These are phyloP conservation scores for Nannobrachium achirus DNA, from an alignment of 2,113 vertebrate species.

Conservation along the genomic window DNA sequence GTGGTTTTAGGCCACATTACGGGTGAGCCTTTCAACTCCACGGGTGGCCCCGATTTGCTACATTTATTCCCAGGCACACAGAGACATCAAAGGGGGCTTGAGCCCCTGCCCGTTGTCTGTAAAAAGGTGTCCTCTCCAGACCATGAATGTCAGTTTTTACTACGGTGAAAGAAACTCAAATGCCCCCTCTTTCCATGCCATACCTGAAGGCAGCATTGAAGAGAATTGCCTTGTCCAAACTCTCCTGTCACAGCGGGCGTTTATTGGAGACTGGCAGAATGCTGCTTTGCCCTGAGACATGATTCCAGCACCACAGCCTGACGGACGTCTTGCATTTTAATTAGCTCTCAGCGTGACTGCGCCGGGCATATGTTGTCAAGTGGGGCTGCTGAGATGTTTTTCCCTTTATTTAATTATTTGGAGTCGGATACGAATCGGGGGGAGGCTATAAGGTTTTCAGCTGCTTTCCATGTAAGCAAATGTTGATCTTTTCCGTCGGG, in stretches of 20 bases:
- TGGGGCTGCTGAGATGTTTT: constrained; percentile 48
- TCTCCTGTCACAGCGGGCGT: constrained; percentile 70
- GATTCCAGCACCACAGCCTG: constrained; percentile 65
- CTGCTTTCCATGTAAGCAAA: constrained; percentile 51
- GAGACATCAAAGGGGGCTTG: no score
- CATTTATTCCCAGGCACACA: constrained; percentile 52
- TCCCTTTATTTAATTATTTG: no score
- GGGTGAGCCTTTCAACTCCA: constrained; percentile 48
- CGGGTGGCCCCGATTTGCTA: constrained; percentile 38
- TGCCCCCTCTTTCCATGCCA: no score
- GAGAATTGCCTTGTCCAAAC: no score
- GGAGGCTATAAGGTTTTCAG: constrained; percentile 18
- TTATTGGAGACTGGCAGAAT: constrained; percentile 61
- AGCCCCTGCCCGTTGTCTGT: no score
- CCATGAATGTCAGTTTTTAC: no score
- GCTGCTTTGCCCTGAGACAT: constrained; percentile 73
- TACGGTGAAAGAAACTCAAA: no score
- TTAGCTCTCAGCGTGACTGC: constrained; percentile 60
- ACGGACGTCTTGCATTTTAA: constrained; percentile 67
- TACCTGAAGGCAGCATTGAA: no score
- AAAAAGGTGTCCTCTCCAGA: no score
- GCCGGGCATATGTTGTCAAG: constrained; percentile 54
- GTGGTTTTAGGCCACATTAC: constrained; percentile 31
- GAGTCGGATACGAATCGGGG: constrained; percentile 46
- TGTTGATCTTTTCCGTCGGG: constrained; percentile 53